These are phyloP conservation scores for Hirundo rustica DNA, from an alignment of 2,797 vertebrate species.

Conservation along the genomic window DNA sequence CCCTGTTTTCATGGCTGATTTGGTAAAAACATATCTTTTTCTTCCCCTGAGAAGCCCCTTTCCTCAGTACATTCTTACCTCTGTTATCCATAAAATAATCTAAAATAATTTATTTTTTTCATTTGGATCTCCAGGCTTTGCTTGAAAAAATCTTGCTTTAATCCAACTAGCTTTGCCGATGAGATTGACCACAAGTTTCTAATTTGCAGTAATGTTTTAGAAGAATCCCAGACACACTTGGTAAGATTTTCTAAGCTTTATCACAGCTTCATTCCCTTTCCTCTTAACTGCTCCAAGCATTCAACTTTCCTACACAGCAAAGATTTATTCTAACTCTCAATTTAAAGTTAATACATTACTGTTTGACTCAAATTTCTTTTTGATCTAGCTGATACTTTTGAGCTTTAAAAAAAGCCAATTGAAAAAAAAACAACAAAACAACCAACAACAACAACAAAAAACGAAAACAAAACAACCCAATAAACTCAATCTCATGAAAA, in stretches of 20 bases:
- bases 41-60: not conserved
- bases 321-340: not conserved
- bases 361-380: not conserved
- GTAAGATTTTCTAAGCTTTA: not conserved
- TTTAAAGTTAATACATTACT: not conserved
- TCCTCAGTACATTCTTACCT: not conserved
- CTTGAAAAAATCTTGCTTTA: not conserved
- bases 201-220: not conserved
- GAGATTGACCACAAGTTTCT: not conserved
- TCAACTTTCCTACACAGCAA: not conserved
- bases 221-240: not conserved
- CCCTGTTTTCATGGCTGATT: not conserved
- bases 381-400: not conserved
- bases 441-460: not conserved
- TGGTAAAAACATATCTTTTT: not conserved
- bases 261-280: not conserved
- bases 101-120: not conserved
- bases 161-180: not conserved
- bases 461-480: not conserved
- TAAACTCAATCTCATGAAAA: not conserved
- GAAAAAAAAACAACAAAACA: not conserved
- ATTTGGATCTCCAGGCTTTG: not conserved
- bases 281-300: not conserved
- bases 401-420: not conserved
- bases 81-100: not conserved